These are phyloP conservation scores for Ctenosaura bakeri DNA, from an alignment of 2,797 vertebrate species.

Conservation along the genomic window DNA sequence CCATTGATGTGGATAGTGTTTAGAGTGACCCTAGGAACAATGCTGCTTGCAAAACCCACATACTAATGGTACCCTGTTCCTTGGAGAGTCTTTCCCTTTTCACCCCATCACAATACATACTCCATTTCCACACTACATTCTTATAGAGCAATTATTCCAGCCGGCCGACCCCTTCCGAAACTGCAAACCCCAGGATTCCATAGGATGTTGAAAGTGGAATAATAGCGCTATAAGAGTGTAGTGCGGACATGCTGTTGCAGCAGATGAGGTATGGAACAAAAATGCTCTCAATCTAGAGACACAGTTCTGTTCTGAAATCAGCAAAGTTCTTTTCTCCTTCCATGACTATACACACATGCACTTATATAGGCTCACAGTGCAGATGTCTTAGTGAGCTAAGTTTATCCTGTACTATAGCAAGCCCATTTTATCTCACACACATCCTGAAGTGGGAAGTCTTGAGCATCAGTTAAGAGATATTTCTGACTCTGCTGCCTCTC, in stretches of 20 bases:
- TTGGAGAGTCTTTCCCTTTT: neutral
- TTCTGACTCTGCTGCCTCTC: constrained; percentile 36
- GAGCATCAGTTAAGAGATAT: neutral
- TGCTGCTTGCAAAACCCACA: neutral
- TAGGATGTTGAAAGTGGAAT: too few relatives aligned
- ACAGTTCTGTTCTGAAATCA: neutral
- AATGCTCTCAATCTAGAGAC: neutral
- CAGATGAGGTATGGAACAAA: neutral
- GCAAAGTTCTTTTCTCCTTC: neutral
- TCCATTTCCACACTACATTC: too few relatives aligned
- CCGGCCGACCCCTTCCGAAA: too few relatives aligned
- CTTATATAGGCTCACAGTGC: neutral
- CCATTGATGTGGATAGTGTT: neutral
- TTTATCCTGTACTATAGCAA: neutral
- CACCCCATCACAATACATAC: neutral
- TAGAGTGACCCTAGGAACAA: too few relatives aligned
- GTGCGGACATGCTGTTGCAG: too few relatives aligned
- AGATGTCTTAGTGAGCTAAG: neutral
- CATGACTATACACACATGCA: neutral
- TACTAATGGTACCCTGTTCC: too few relatives aligned
- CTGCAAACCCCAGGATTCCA: too few relatives aligned
- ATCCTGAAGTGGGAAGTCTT: constrained; percentile 7
- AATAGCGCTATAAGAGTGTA: too few relatives aligned
- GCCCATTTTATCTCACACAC: constrained; percentile 29
- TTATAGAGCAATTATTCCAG: too few relatives aligned